phyloP scores from a whole-genome alignment of 2,888 invertebrate species.

The Selenia dentaria region DNA sequence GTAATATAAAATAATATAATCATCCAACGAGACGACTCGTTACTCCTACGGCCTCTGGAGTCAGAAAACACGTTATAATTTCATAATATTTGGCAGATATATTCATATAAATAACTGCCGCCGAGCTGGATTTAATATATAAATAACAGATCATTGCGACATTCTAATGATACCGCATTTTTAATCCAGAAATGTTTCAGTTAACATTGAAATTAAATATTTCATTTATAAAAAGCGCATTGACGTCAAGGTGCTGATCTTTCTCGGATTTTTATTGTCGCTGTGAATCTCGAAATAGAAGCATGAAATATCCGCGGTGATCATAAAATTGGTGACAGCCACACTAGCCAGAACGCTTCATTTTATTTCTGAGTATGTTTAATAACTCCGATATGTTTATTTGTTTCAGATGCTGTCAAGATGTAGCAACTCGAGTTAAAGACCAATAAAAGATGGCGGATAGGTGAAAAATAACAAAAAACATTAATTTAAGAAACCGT shows the following conservation, averaged over 20 bases:
- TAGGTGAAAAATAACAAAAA: constrained; percentile 48
- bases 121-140: constrained; percentile 43
- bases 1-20: constrained; percentile 27
- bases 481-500: constrained; percentile 74
- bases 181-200: constrained; percentile 40
- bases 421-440: constrained; percentile 55
- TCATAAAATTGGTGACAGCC: constrained; percentile 33
- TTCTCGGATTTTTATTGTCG: constrained; percentile 40
- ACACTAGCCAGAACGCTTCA: constrained; percentile 7
- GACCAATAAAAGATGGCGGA: constrained; percentile 65
- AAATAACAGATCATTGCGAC: constrained; percentile 62
- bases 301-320: constrained; percentile 35
- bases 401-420: constrained; percentile 66
- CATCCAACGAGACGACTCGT: constrained; percentile 38
- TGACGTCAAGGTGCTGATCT: constrained; percentile 48
- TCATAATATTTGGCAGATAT: constrained; percentile 41
- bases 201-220: constrained; percentile 41
- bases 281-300: constrained; percentile 40
- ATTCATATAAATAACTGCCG: constrained; percentile 43
- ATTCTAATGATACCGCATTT: constrained; percentile 46
- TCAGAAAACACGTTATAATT: constrained; percentile 39
- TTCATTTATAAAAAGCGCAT: constrained; percentile 36
- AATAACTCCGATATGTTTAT: constrained; percentile 9
- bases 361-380: constrained; percentile 12
- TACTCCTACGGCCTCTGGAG: constrained; percentile 20